Evolutionary conservation across 2,797 vertebrate species (phyloP), one percentile per base, ranked within the genome.

Genomic region (Acrocephalus scirpaceus): DNA sequence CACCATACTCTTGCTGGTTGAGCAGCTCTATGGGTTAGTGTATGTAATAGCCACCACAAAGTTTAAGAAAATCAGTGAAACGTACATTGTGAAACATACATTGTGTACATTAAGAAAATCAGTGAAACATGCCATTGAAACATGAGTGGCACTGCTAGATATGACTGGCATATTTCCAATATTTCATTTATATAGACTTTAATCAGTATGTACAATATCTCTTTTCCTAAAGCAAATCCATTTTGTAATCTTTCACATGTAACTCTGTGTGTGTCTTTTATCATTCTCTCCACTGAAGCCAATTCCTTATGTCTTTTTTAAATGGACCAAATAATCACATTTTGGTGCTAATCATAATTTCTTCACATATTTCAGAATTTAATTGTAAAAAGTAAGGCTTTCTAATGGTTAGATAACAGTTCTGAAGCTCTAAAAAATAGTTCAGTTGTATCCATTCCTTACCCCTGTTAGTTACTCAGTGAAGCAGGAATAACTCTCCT

Each of bases 91-190:
- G n/a, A n/a, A n/a, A n/a, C n/a, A n/a, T n/a, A n/a, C n/a, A n/a
- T n/a, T n/a, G n/a, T n/a, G 50, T 16, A 84, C 5, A 15, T 94
- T 57, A 60, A 67, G 86, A 94, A 81, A 90, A 79, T 64, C 71
- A 89, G 88, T 40, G 77, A 92, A 64, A 91, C 15, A 53, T 16
- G n/a, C n/a, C n/a, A n/a, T n/a, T n/a, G n/a, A n/a, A n/a, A 84
- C 5, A 71, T 22, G 44, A 93, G 48, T 85, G 50, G 57, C 32
- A 77, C 53, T 38, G 34, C 53, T 79, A 88, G 53, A 40, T 81
- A 85, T 51, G 88, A 90, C 77, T 74, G 88, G 57, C 86, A 45
- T 71, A 71, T 90, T 94, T 94, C 77, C 90, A 95, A 48, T 88
- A 88, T 85, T 96, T 94, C 64, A 87, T 90, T 86, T 79, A 90